Evolutionary conservation across 2,888 invertebrate genomes (phyloP).

Genomic region (Allygus modestus): DNA sequence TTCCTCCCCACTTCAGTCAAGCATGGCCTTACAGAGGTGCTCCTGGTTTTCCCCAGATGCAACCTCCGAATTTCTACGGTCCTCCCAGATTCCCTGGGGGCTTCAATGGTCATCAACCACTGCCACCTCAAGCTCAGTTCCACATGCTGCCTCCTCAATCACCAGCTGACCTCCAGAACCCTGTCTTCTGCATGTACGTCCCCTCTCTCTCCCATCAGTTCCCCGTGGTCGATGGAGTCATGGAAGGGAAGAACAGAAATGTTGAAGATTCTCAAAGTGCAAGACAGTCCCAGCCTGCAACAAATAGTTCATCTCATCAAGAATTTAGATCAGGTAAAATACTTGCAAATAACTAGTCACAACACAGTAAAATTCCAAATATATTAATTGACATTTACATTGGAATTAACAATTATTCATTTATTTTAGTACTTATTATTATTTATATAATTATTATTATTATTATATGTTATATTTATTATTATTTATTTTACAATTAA

Average conservation of each 20-base stretch:
- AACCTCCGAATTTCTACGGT: background rate
- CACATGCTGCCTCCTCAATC: slow-evolving; percentile 41
- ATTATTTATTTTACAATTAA: too few species aligned
- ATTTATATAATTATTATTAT: too few species aligned
- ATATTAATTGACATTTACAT: too few species aligned
- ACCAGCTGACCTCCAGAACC: slow-evolving; percentile 29
- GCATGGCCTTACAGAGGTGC: background rate
- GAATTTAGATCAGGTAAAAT: slow-evolving; percentile 10
- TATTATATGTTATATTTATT: too few species aligned
- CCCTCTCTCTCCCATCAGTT: slow-evolving; percentile 52
- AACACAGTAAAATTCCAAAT: too few species aligned
- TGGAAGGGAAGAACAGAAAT: slow-evolving; percentile 30
- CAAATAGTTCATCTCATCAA: background rate
- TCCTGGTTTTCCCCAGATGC: slow-evolving; percentile 2
- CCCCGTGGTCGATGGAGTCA: slow-evolving; percentile 42
- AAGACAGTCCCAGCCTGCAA: background rate
- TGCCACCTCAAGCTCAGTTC: slow-evolving; percentile 29
- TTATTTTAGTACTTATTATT: too few species aligned
- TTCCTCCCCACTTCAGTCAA: background rate
- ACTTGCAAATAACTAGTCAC: too few species aligned
- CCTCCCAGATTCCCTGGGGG: slow-evolving; percentile 3
- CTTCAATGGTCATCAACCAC: background rate
- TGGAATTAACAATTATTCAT: too few species aligned
- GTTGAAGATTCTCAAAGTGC: background rate
- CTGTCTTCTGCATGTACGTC: slow-evolving; percentile 50